A percentile compares a stretch with the other conserved stretches of the same genome.
Evolutionary conservation across 2,113 vertebrate genomes (phyloP).

Genomic region (Electrona antarctica): DNA sequence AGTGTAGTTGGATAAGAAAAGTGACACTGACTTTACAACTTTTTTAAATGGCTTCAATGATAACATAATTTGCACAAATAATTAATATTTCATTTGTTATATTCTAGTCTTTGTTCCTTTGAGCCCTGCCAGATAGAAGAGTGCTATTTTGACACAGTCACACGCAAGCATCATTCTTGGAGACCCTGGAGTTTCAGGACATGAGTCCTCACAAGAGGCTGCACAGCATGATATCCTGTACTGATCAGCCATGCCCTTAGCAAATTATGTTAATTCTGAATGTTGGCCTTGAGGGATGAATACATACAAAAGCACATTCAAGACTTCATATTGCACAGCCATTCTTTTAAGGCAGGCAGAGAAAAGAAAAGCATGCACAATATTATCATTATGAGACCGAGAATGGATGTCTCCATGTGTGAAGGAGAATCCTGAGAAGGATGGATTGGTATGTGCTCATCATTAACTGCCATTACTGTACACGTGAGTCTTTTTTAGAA

Average conservation of each 20-base stretch:
- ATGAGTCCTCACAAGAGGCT: neutral
- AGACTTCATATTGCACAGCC: neutral
- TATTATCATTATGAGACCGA: neutral
- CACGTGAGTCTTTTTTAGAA: constrained; percentile 2
- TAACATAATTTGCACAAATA: constrained; percentile 5
- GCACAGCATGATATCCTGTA: constrained; percentile 1
- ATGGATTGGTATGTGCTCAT: constrained; percentile 12
- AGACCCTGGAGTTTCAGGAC: constrained; percentile 11
- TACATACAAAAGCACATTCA: constrained; percentile 9
- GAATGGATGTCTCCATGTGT: constrained; percentile 16
- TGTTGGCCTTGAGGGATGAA: constrained; percentile 4
- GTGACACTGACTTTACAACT: too few species aligned
- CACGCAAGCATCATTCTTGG: neutral
- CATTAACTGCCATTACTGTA: constrained; percentile 17
- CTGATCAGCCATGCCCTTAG: constrained; percentile 17
- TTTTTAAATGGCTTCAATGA: too few species aligned
- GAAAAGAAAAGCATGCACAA: neutral
- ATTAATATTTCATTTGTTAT: constrained; percentile 24
- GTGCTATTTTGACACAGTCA: neutral
- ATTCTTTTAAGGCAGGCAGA: constrained; percentile 2
- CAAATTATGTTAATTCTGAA: constrained; percentile 22
- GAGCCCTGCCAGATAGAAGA: neutral
- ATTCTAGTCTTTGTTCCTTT: neutral
- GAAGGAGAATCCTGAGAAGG: neutral
- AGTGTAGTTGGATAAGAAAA: too few species aligned